phyloP scores from a whole-genome alignment of 2,888 invertebrate genomes.

The Drosophila paranaensis region DNA sequence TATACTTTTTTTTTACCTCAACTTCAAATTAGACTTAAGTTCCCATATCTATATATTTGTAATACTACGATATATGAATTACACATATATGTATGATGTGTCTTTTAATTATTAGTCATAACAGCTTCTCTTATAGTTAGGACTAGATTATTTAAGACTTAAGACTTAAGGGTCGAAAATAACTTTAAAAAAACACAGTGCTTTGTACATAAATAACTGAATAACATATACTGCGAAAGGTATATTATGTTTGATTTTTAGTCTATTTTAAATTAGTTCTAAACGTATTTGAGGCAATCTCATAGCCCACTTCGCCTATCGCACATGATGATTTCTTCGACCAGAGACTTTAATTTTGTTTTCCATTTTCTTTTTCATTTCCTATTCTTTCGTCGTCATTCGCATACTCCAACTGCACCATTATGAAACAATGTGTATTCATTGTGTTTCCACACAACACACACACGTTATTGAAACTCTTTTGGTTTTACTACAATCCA shows the following conservation, averaged over 20 bases:
- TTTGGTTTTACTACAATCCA: slow-evolving; percentile 67
- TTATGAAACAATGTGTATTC: slow-evolving; percentile 43
- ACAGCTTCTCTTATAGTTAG: slow-evolving; percentile 33
- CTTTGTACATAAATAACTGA: slow-evolving; percentile 10
- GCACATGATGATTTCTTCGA: slow-evolving; percentile 29
- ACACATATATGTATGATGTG: slow-evolving; percentile 16
- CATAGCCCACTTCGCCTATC: slow-evolving; percentile 27
- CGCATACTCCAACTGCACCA: slow-evolving; percentile 64
- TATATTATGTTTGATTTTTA: background rate
- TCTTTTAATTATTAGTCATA: slow-evolving; percentile 30
- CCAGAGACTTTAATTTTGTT: slow-evolving; percentile 29
- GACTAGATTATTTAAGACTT: slow-evolving; percentile 33
- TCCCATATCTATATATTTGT: slow-evolving; percentile 22
- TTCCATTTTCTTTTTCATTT: slow-evolving; percentile 33
- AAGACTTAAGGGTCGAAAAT: background rate
- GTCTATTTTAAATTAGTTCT: slow-evolving; percentile 14
- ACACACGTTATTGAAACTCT: slow-evolving; percentile 42
- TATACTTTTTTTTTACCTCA: slow-evolving; percentile 39
- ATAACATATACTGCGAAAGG: background rate
- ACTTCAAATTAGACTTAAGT: slow-evolving; percentile 31
- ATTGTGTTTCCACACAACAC: slow-evolving; percentile 51
- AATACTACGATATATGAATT: slow-evolving; percentile 7
- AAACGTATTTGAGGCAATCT: slow-evolving; percentile 8
- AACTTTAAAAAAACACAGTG: no score
- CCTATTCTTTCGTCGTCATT: slow-evolving; percentile 52